Base-by-base conservation (phyloP, 2,113 vertebrate genomes). In the Accipiter virgatus region DNA sequence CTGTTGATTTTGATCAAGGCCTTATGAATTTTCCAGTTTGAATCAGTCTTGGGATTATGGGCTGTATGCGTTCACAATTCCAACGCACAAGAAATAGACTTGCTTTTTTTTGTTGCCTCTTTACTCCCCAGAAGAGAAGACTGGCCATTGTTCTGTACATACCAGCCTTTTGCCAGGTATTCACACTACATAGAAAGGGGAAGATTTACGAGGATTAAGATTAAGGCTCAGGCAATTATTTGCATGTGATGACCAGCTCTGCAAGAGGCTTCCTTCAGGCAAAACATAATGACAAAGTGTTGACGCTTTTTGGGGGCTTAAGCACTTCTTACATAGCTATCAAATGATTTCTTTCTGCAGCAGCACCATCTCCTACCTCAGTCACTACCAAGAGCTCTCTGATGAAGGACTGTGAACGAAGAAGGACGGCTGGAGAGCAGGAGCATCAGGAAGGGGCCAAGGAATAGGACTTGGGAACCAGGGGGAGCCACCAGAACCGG, bases 401-500 rank as follows among this genome's bases (percentile, higher is more conserved):
- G 38, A n/a, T 27, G 38, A 36, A 83, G 36, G 22, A 27, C 16
- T 66, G 22, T 23, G 50, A 88, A 27, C 8, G 29, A 78, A 27
- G 15, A 83, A 52, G 23, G 36, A 42, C 1, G 4, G 16, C 0
- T 61, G 27, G 48, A 80, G 32, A 80, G 7, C 13, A 92, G 42
- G 10, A 78, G 6, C 20, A 38, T 12, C 21, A 43, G 8, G 14
- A 87, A 72, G 53, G 8, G 29, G 7, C 4, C 16, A 63, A 19
- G 21, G 52, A 63, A 23, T 34, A 36, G 17, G 17, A 58, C 11
- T 42, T 5, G 5, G 34, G 11, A 83, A 77, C 8, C 21, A 22
- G 23, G 21, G 6, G 34, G 2, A 72, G 5, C 3, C 50, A 78
- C 14, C 25, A 70, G 70, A 73, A 53, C 2, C 0, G 2, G 11